These are phyloP conservation scores for Pseudorhombus dupliciocellatus DNA, from an alignment of 2,113 vertebrate species.

Conservation along the genomic window DNA sequence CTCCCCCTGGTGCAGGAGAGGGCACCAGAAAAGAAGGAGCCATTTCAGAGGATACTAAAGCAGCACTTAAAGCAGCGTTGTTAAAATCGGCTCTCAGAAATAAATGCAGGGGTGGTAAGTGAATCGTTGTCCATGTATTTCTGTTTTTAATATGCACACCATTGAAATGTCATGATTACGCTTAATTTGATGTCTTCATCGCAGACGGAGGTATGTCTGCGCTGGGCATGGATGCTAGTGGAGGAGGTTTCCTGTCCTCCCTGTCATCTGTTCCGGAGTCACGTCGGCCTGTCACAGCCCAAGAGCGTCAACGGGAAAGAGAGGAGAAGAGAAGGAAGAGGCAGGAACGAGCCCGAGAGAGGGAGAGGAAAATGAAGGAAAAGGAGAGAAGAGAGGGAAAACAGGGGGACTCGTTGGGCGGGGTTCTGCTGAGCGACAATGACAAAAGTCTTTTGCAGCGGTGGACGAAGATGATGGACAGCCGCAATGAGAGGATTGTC, in stretches of 20 bases:
- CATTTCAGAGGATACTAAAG: constrained; percentile 94
- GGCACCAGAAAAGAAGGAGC: constrained; percentile 86
- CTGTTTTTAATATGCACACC: background rate
- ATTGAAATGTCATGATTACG: background rate
- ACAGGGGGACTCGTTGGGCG: constrained; percentile 79
- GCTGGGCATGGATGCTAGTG: constrained; percentile 55
- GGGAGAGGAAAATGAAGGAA: constrained; percentile 86
- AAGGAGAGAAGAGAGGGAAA: constrained; percentile 82
- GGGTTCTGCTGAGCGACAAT: constrained; percentile 88
- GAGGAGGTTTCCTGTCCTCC: constrained; percentile 50
- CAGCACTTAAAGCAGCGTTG: constrained; percentile 90
- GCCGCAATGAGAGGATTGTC: constrained; percentile 59
- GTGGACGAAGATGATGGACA: constrained; percentile 90
- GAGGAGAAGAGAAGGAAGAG: constrained; percentile 89
- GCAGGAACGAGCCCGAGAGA: constrained; percentile 87
- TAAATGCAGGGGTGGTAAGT: constrained; percentile 87
- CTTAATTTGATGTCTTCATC: constrained; percentile 29
- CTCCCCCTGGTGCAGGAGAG: constrained; percentile 69
- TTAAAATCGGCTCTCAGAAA: constrained; percentile 90
- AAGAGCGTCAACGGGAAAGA: constrained; percentile 90
- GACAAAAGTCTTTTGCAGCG: constrained; percentile 91
- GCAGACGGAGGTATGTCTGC: constrained; percentile 72
- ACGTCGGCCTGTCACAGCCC: constrained; percentile 88
- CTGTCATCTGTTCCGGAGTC: constrained; percentile 72
- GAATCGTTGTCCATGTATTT: background rate